Conservation (phyloP, 2,888 invertebrate genomes). For the Mesodorylaimus sp. region DNA sequence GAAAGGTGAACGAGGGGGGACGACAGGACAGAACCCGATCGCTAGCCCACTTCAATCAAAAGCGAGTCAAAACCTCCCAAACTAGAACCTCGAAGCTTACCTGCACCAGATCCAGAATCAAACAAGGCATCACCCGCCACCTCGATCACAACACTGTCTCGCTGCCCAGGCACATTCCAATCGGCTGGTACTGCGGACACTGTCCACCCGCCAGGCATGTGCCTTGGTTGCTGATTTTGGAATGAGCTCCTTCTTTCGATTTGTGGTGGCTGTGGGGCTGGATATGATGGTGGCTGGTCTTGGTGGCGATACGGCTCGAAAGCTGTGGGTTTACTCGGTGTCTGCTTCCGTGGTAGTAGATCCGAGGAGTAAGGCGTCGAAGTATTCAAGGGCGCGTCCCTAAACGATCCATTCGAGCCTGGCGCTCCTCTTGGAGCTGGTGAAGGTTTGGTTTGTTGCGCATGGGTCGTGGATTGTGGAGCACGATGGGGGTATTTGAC, state of each 20-base stretch:
- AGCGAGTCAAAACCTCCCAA: too few species aligned
- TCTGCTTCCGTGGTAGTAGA: neutral
- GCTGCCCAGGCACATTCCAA: constrained; percentile 22
- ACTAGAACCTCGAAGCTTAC: too few species aligned
- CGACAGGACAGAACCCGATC: too few species aligned
- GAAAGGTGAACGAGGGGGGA: too few species aligned
- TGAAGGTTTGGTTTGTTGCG: too few species aligned
- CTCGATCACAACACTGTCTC: constrained; percentile 20
- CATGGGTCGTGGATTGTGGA: too few species aligned
- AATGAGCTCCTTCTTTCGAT: constrained; percentile 1
- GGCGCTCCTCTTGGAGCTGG: too few species aligned
- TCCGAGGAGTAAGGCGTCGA: constrained; percentile 11
- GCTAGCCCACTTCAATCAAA: too few species aligned
- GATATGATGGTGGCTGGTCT: neutral
- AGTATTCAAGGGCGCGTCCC: neutral
- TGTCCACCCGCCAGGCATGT: constrained; percentile 24
- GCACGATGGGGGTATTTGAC: too few species aligned
- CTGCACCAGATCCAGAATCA: constrained; percentile 17
- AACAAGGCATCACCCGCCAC: constrained; percentile 30
- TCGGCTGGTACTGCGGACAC: constrained; percentile 24
- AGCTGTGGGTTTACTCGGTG: too few species aligned
- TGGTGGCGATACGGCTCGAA: neutral
- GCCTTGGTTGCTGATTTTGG: constrained; percentile 3
- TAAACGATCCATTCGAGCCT: neutral
- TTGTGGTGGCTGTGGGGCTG: too few species aligned